Conservation (phyloP, 92 coral and sea anemone species). For the Umimayanthus chanpuru region DNA sequence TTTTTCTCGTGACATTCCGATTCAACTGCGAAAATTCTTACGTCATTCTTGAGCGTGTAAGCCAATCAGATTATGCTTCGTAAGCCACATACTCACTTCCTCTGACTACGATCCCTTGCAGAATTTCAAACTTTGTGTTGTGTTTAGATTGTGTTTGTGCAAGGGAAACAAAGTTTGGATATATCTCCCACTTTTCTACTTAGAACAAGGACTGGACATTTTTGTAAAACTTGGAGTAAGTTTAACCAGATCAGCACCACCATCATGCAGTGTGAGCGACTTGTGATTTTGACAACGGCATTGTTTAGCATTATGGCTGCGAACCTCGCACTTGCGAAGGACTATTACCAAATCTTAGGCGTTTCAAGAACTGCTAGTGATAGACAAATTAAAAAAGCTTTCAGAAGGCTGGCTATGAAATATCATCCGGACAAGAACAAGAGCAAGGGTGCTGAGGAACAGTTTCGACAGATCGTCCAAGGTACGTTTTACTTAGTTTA, state of each 20-base stretch:
- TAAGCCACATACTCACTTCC: constrained; percentile 38
- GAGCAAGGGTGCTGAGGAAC: constrained; percentile 90
- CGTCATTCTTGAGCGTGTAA: constrained; percentile 16
- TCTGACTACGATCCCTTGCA: not conserved
- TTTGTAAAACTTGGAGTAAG: constrained; percentile 1
- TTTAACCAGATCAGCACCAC: not conserved
- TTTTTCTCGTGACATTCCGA: not conserved
- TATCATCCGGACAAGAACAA: constrained; percentile 97
- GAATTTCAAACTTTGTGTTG: constrained; percentile 17
- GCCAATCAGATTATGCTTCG: constrained; percentile 46
- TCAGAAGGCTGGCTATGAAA: constrained; percentile 92
- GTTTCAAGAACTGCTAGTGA: constrained; percentile 86
- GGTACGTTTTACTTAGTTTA: constrained; percentile 65
- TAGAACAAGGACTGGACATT: not conserved
- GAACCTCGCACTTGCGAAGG: constrained; percentile 89
- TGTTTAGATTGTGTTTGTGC: not conserved
- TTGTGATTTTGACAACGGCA: constrained; percentile 84
- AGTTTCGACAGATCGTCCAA: constrained; percentile 94
- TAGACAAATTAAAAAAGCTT: constrained; percentile 96
- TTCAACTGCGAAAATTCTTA: not conserved
- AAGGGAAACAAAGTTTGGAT: constrained; percentile 19
- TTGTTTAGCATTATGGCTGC: constrained; percentile 84
- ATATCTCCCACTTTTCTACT: constrained; percentile 2
- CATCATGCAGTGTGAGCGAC: constrained; percentile 87
- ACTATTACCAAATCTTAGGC: constrained; percentile 95